phyloP scores from a whole-genome alignment of 2,888 invertebrate genomes.

The Agelastica alni region DNA sequence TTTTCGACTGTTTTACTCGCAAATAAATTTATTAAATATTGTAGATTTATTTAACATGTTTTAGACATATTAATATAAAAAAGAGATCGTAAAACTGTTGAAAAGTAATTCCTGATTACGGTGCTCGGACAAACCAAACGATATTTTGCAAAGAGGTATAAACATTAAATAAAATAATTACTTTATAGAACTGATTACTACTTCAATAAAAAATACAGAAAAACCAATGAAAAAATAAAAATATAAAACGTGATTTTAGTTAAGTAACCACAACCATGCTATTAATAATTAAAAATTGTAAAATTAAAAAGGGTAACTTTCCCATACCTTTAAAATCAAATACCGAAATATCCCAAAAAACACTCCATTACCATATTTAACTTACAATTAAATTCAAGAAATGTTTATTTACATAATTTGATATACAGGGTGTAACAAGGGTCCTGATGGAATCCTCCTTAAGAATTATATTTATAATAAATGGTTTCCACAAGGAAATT shows the following conservation, averaged over 20 bases:
- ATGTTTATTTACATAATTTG: no score
- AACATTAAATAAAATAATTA: constrained; percentile 2
- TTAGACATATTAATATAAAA: no score
- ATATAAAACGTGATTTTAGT: neutral
- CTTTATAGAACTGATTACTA: no score
- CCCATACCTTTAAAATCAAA: constrained; percentile 1
- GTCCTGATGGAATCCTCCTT: no score
- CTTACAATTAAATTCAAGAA: no score
- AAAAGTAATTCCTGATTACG: constrained; percentile 16
- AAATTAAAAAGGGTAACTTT: neutral
- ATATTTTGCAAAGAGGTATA: constrained; percentile 18
- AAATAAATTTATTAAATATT: neutral
- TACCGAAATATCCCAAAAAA: constrained; percentile 7
- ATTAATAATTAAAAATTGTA: constrained; percentile 1
- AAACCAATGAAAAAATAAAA: constrained; percentile 17
- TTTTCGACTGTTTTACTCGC: constrained; percentile 19
- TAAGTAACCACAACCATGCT: constrained; percentile 19
- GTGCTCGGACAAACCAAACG: constrained; percentile 21
- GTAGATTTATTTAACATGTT: no score
- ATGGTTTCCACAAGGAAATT: no score
- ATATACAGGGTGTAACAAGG: no score
- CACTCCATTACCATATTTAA: neutral
- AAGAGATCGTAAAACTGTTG: no score
- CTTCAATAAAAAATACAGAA: constrained; percentile 8
- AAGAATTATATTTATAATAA: no score